Evolutionary conservation across 2,113 vertebrate species (phyloP).

Genomic region (Scopus umbretta): DNA sequence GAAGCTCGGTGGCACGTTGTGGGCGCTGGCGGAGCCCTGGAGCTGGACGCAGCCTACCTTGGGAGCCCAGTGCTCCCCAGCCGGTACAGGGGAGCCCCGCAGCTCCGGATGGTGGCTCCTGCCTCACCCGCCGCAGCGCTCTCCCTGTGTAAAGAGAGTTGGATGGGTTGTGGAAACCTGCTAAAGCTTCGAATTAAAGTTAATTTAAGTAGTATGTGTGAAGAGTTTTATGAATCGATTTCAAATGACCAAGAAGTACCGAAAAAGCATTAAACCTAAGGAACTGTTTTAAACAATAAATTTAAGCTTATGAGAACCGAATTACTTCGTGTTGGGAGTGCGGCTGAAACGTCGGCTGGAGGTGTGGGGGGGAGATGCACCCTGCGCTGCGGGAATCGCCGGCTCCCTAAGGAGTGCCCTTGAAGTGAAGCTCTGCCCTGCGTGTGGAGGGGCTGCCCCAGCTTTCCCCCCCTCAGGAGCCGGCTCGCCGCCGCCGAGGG

Average conservation of each 20-base stretch:
- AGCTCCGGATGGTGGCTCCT: accelerated
- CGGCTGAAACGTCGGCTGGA: neutral
- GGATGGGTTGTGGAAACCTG: neutral
- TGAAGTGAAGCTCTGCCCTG: accelerated
- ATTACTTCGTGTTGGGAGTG: neutral
- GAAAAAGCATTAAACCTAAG: conserved; percentile 10
- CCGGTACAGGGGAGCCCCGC: accelerated
- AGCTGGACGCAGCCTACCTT: neutral
- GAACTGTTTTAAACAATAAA: neutral
- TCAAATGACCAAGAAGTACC: neutral
- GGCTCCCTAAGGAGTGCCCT: accelerated
- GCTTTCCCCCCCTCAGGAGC: accelerated
- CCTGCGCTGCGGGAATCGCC: accelerated
- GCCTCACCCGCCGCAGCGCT: accelerated
- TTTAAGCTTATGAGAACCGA: neutral
- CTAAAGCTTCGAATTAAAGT: neutral
- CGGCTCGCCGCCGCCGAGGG: accelerated
- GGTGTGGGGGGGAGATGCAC: accelerated
- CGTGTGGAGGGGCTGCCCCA: accelerated
- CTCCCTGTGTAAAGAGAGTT: accelerated
- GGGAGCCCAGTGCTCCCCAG: neutral
- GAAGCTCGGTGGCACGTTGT: accelerated
- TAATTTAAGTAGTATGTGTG: neutral
- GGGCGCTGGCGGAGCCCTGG: neutral
- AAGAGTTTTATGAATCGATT: conserved; percentile 24